These are phyloP conservation scores for Valencia hispanica DNA, from an alignment of 2,797 vertebrate species.

Conservation along the genomic window DNA sequence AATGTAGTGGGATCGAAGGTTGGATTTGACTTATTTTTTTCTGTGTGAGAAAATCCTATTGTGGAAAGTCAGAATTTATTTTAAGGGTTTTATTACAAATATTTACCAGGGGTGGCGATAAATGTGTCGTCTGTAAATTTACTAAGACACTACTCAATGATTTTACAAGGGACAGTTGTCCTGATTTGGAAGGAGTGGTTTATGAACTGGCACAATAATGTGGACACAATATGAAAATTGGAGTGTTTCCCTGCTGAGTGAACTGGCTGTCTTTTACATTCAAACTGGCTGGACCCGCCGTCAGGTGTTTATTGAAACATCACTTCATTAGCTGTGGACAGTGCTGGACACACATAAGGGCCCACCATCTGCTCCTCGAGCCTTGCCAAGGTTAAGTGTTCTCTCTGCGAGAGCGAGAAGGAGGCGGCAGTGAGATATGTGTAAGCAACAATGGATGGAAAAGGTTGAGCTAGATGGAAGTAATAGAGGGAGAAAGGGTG, in stretches of 20 bases:
- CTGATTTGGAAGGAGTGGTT: constrained; percentile 30
- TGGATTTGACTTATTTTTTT: neutral
- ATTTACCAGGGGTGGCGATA: neutral
- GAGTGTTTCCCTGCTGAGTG: constrained; percentile 38
- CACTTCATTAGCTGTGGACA: constrained; percentile 79
- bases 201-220: constrained; percentile 24
- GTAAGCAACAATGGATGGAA: constrained; percentile 46
- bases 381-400: constrained; percentile 80
- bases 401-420: constrained; percentile 47
- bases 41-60: neutral
- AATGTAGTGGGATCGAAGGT: neutral
- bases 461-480: constrained; percentile 31
- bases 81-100: neutral
- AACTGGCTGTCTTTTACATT: constrained; percentile 49
- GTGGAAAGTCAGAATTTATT: neutral
- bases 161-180: constrained; percentile 27
- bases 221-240: constrained; percentile 44
- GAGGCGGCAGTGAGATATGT: constrained; percentile 29
- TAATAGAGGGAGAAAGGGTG: constrained; percentile 14
- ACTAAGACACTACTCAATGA: neutral
- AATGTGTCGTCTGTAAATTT: neutral
- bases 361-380: constrained; percentile 78
- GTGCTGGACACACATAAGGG: constrained; percentile 76
- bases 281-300: constrained; percentile 67
- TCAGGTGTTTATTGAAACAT: constrained; percentile 84